Conservation (phyloP, 2,113 vertebrate species). For the Gambusia holbrooki region DNA sequence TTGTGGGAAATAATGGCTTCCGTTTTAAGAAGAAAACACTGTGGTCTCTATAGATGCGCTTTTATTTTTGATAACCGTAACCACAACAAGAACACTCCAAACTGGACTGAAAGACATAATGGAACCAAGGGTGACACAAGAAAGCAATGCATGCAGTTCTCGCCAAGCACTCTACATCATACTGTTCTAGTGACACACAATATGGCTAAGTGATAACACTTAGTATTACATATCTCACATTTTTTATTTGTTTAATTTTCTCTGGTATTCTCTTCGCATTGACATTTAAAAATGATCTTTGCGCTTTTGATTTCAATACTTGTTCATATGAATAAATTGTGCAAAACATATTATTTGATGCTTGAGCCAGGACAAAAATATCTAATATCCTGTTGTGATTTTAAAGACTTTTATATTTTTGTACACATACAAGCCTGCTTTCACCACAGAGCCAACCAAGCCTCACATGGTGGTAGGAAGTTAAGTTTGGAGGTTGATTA, state of each 20-base stretch:
- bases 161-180: not conserved
- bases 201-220: not conserved
- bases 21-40: slow-evolving; percentile 39
- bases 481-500: too few species aligned
- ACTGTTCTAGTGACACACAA: not conserved
- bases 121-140: not conserved
- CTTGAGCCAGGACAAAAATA: too few species aligned
- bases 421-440: too few species aligned
- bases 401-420: too few species aligned
- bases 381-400: too few species aligned
- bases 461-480: too few species aligned
- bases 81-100: slow-evolving; percentile 7
- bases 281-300: too few species aligned
- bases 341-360: not conserved
- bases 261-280: not conserved
- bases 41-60: slow-evolving; percentile 8
- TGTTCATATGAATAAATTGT: not conserved
- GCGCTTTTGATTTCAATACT: too few species aligned
- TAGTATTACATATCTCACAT: not conserved
- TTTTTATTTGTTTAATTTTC: not conserved
- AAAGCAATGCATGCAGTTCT: slow-evolving; percentile 7
- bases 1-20: slow-evolving; percentile 38
- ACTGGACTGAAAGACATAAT: slow-evolving; percentile 13
- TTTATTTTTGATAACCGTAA: slow-evolving; percentile 6
- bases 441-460: too few species aligned